Base-by-base conservation (phyloP, 2,113 vertebrate species). In the Poicephalus gulielmi region DNA sequence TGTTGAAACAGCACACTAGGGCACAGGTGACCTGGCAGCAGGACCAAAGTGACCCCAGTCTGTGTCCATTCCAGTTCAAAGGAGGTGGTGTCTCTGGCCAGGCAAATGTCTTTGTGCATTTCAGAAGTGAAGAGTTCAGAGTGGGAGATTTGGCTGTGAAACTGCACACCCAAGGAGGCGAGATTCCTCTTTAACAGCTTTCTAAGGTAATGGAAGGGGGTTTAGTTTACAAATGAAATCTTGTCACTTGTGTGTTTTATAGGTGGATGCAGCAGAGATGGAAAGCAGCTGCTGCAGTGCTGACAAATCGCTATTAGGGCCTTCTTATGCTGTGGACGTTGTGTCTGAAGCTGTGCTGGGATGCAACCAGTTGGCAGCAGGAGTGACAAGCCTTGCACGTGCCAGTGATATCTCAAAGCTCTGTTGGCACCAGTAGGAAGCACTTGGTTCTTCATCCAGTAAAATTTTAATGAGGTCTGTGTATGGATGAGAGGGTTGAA, bases 381-480 rank as follows among this genome's bases (percentile, higher is more conserved):
- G 35, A 63, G 33, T 27, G 46, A 57, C 62, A 47, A 87, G 49
- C 57, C 83, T 92, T 66, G 70, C 39, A 46, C 3, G 1, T 69
- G 35, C 33, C 44, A 80, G 7, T 90, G 93, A 94, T 60, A 73
- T 96, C 95, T 97, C 79, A 96, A 89, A 82, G 86, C 25, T 25
- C 24, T 82, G 7, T 52, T 67, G 92, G 87, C 91, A 95, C 77
- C 2, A 53, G 53, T 25, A 4, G 39, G 57, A 24, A 59, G 33
- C 13, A 20, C 66, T 62, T 73, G 43, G 15, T 46, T 75, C 31
- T 64, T 75, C 35, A 62, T 22, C 19, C 59, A 22, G 31, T 67
- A 41, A 41, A 81, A 17, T 31, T 57, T 43, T 44, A 46, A 25
- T 47, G 59, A 60, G 35, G 53, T 60, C 50, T 60, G 14, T 8